Conservation (phyloP, 2,113 vertebrate genomes). For the Calidris pygmaea region DNA sequence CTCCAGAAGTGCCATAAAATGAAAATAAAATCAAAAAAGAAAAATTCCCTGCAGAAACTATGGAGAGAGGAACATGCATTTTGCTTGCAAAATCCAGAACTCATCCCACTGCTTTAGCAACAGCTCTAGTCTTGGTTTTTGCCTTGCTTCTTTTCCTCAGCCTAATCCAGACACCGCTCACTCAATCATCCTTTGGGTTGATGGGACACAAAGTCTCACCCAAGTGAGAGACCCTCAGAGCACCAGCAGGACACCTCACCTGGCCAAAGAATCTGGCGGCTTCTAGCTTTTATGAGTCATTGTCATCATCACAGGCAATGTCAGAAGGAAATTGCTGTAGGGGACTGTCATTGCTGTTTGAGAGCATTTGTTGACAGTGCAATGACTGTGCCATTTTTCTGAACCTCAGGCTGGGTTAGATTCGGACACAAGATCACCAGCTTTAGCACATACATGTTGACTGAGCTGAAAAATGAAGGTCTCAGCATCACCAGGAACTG, state of each 20-base stretch:
- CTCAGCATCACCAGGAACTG: background rate
- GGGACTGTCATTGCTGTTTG: background rate
- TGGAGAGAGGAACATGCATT: background rate
- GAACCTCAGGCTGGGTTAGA: background rate
- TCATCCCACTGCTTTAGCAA: background rate
- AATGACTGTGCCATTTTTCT: background rate
- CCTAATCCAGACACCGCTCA: constrained; percentile 75
- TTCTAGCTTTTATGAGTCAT: background rate
- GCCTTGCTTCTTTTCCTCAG: constrained; percentile 65
- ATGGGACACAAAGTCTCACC: constrained; percentile 46
- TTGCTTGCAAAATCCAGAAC: background rate
- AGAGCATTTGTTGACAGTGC: background rate
- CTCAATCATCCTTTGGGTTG: constrained; percentile 46
- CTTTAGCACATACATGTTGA: background rate
- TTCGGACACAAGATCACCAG: background rate
- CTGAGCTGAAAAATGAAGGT: background rate
- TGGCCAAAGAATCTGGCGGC: background rate
- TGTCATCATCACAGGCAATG: background rate
- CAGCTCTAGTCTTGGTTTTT: constrained; percentile 38
- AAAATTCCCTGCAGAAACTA: background rate
- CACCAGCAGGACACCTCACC: background rate
- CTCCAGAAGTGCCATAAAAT: background rate
- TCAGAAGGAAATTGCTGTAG: background rate
- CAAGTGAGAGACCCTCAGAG: constrained; percentile 57
- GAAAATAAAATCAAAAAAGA: no score